Evolutionary conservation across 2,888 invertebrate species (phyloP), one percentile per base, ranked within the genome.

Genomic region (Acrocyrtus sp.): DNA sequence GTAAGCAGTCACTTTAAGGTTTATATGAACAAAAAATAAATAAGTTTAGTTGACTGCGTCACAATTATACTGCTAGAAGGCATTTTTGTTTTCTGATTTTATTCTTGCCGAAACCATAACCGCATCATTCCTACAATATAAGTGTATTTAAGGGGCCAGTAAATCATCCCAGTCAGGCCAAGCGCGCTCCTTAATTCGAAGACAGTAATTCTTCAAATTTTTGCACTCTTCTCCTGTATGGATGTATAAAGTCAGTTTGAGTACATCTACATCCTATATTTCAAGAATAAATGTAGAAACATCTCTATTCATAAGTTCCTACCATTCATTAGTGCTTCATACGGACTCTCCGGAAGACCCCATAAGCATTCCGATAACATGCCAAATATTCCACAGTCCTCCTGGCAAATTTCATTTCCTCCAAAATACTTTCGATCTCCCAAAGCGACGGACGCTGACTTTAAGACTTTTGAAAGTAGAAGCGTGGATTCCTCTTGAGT

Each of bases 311-410:
- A 27, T 29, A 53, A 15, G 8, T 3, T 24, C 17, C 10, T 56
- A 76, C 76, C 70, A 41, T 77, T 72, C 15, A 82, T 22, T 17
- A 80, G 53, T 39, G 70, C 62, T 27, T 79, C 76, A 56, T 75
- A 79, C 4, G 80, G 78, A 12, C 79, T 78, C 39, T 63, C 72
- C 1, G 79, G 79, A 1, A 79, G 58, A 45, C 76, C 80, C 82
- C 83, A 85, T 19, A 82, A 72, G 3, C 83, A 75, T 78, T 84
- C 84, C 21, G 83, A 81, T 50, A 85, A 62, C 78, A 83, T 81
- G 3, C 84, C 84, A 82, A 85, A 85, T 56, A 85, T 77, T 1
- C 84, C 82, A 80, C 84, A 84, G 76, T 85, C 85, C 3, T 70
- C 65, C 54, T 77, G 76, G 50, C 65, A 75, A 22, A 75, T 70